Evolutionary conservation across 2,888 invertebrate genomes (phyloP).

Genomic region (Sycophila texana): DNA sequence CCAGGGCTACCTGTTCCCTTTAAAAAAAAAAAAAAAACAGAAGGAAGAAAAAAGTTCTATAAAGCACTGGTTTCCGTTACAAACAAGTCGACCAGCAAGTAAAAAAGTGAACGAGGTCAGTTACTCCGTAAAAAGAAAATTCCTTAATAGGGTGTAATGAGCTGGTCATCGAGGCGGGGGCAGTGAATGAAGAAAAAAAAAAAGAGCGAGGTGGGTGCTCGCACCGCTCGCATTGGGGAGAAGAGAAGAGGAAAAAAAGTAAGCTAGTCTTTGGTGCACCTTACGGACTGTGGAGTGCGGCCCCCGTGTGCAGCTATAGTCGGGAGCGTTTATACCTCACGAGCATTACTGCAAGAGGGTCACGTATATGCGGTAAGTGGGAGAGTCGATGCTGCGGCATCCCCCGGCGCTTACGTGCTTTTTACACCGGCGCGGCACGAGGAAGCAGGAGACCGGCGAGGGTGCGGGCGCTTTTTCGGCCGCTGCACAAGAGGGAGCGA

Average conservation of each 20-base stretch:
- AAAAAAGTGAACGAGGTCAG: no score
- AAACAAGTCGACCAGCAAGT: no score
- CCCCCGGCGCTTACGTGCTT: slow-evolving; percentile 47
- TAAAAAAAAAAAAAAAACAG: no score
- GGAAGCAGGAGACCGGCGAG: slow-evolving; percentile 6
- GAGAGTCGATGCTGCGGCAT: slow-evolving; percentile 52
- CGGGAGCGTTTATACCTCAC: slow-evolving; percentile 6
- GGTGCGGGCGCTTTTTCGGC: slow-evolving; percentile 22
- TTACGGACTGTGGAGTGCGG: slow-evolving; percentile 20
- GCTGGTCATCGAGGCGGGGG: neutral
- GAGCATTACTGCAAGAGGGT: slow-evolving; percentile 36
- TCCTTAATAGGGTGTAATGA: no score
- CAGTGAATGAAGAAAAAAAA: neutral
- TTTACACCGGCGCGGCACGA: slow-evolving; percentile 22
- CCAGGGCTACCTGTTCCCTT: no score
- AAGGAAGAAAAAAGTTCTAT: no score
- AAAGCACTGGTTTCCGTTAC: no score
- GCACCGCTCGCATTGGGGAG: neutral
- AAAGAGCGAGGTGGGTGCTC: neutral
- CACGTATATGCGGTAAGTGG: slow-evolving; percentile 32
- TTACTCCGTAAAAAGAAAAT: no score
- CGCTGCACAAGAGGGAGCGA: slow-evolving; percentile 10
- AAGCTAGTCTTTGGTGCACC: slow-evolving; percentile 30
- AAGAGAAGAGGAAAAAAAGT: neutral
- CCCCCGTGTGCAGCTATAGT: slow-evolving; percentile 10